Evolutionary conservation across 2,113 vertebrate species (phyloP), one percentile per base, ranked within the genome.

Genomic region (Capreolus pygargus): DNA sequence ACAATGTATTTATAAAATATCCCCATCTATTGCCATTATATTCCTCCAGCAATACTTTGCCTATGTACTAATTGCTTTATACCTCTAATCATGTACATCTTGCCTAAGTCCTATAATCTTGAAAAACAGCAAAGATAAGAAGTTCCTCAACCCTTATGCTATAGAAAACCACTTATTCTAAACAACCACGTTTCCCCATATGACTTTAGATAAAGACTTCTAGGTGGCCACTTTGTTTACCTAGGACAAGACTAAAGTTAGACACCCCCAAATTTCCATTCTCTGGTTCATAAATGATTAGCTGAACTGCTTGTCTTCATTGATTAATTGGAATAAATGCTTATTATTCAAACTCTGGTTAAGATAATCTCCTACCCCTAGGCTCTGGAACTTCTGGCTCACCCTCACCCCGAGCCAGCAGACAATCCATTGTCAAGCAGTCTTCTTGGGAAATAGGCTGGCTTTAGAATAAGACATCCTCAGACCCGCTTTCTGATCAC

Each of bases 401-500:
- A 12, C 5, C 3, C n/a, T 11, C 21, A 19, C 13, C 16, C 23
- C 7, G 1, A 30, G 11, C 10, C 50, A 50, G 12, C 5, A 50
- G 28, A 39, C 6, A n/a, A 33, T 19, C 6, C 12, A 5, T 16
- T 33, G 6, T 61, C 30, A 88, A 39, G 2, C 25, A 7, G 3
- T 4, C 1, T 4, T 17, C 7, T 11, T 86, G 7, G 5, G 27
- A 64, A 39, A 16, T 11, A 76, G 33, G n/a, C n/a, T 55, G 14
- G 5, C 13, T 85, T 61, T 52, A 67, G 6, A 2, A 3, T 39
- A 83, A 33, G 52, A 27, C 5, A 45, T 13, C n/a, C 19, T 82
- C 50, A 13, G 79, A n/a, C 21, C 11, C 0, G 1, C 2, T 27
- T 16, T 43, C 10, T 9, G 15, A 1, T 43, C 55, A 58, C 13